Conservation (phyloP, 2,888 invertebrate species). For the Acleris sparsana region DNA sequence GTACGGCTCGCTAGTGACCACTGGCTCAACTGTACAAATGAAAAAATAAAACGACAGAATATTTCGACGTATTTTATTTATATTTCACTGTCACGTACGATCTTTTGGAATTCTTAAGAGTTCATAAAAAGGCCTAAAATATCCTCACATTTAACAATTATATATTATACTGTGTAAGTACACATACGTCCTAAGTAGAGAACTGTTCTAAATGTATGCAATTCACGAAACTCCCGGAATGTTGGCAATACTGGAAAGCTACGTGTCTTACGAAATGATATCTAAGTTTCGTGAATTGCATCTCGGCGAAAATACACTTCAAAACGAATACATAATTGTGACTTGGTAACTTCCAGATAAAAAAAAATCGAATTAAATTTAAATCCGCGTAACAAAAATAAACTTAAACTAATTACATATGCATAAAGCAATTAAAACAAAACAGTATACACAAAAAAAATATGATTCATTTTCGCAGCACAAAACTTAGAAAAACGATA, state of each 20-base stretch:
- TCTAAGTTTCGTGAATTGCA: no score
- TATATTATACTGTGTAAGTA: constrained; percentile 26
- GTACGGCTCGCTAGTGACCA: no score
- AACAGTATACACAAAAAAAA: constrained; percentile 47
- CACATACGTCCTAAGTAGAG: constrained; percentile 21
- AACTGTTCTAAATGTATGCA: constrained; percentile 16
- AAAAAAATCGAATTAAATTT: constrained; percentile 30
- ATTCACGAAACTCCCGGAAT: constrained; percentile 9
- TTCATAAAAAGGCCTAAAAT: constrained; percentile 35
- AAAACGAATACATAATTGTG: constrained; percentile 29
- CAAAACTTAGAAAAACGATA: constrained; percentile 36
- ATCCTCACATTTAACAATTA: constrained; percentile 26
- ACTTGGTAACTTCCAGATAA: constrained; percentile 31
- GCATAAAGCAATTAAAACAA: constrained; percentile 45
- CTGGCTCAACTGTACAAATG: not conserved
- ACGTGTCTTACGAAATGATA: not conserved
- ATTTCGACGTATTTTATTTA: constrained; percentile 36
- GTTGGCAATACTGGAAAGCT: constrained; percentile 18
- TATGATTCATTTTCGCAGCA: constrained; percentile 44
- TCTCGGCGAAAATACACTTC: constrained; percentile 7
- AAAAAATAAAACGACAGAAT: constrained; percentile 21
- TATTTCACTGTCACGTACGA: constrained; percentile 17
- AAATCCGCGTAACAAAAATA: constrained; percentile 47
- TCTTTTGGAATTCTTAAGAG: constrained; percentile 20
- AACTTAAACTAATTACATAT: constrained; percentile 50